A percentile compares a stretch with the other conserved stretches of the same genome.
These are phyloP conservation scores for Agapostemon virescens DNA, from an alignment of 2,888 invertebrate species.

Conservation along the genomic window DNA sequence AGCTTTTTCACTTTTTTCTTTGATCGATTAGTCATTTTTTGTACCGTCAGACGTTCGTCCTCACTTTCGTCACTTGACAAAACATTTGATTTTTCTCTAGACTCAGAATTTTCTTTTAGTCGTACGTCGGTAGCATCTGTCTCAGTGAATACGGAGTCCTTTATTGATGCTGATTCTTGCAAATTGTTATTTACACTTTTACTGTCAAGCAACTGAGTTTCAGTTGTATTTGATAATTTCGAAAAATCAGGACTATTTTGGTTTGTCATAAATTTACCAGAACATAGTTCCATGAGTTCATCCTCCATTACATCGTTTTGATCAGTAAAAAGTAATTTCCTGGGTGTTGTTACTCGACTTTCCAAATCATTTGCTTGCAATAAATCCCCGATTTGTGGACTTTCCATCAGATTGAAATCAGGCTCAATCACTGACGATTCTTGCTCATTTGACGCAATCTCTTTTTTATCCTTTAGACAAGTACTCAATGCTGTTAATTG, in stretches of 20 bases:
- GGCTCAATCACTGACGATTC: constrained; percentile 22
- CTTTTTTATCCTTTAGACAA: constrained; percentile 52
- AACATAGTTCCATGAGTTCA: constrained; percentile 83
- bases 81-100: constrained; percentile 62
- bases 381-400: constrained; percentile 44
- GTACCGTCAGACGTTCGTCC: constrained; percentile 66
- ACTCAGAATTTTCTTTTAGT: constrained; percentile 65
- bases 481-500: constrained; percentile 78
- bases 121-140: constrained; percentile 74
- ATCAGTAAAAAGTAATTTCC: constrained; percentile 78
- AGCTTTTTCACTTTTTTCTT: constrained; percentile 68
- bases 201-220: constrained; percentile 77
- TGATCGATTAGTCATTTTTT: constrained; percentile 40
- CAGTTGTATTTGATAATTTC: constrained; percentile 57
- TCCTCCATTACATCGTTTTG: constrained; percentile 78
- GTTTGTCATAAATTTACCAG: constrained; percentile 75
- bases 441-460: constrained; percentile 28
- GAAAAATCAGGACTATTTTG: constrained; percentile 25
- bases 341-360: constrained; percentile 72
- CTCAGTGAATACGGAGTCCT: constrained; percentile 71
- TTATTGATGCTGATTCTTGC: constrained; percentile 77
- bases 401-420: constrained; percentile 34
- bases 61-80: constrained; percentile 76
- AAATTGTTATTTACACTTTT: constrained; percentile 48
- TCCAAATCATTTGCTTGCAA: constrained; percentile 42